Evolutionary conservation across 2,888 invertebrate genomes (phyloP).

Genomic region (Conomelus anceps): DNA sequence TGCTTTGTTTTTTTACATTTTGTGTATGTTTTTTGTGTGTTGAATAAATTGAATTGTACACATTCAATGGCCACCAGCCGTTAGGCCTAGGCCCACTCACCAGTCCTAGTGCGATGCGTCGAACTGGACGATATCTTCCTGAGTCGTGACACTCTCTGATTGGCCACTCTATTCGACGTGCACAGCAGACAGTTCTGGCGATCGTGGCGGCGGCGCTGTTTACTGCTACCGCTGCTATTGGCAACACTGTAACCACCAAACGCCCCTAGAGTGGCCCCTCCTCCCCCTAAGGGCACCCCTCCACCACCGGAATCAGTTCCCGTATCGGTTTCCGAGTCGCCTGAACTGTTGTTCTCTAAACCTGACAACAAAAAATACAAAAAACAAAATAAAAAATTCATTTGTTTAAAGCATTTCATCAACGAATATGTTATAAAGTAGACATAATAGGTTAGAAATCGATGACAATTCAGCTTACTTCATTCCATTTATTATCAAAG

Average conservation of each 20-base stretch:
- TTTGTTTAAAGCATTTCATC: no score
- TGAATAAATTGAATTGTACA: no score
- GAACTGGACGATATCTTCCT: slow-evolving; percentile 37
- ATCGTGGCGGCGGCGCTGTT: slow-evolving; percentile 28
- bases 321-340: slow-evolving; percentile 30
- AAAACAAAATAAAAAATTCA: no score
- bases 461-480: no score
- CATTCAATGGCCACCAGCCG: no score
- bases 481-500: no score
- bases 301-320: slow-evolving; percentile 21
- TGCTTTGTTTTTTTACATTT: not conserved
- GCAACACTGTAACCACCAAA: no score
- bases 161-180: slow-evolving; percentile 25
- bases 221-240: not conserved
- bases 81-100: slow-evolving; percentile 25
- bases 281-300: no score
- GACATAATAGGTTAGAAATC: no score
- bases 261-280: not conserved
- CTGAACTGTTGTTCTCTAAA: slow-evolving; percentile 25
- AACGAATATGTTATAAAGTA: no score
- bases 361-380: no score
- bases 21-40: no score
- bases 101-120: slow-evolving; percentile 35
- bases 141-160: slow-evolving; percentile 27
- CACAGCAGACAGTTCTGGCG: slow-evolving; percentile 30